Percentiles rank a stretch among this genome's conserved stretches.
phyloP scores from a whole-genome alignment of 2,113 vertebrate species.

The Strigops habroptila region DNA sequence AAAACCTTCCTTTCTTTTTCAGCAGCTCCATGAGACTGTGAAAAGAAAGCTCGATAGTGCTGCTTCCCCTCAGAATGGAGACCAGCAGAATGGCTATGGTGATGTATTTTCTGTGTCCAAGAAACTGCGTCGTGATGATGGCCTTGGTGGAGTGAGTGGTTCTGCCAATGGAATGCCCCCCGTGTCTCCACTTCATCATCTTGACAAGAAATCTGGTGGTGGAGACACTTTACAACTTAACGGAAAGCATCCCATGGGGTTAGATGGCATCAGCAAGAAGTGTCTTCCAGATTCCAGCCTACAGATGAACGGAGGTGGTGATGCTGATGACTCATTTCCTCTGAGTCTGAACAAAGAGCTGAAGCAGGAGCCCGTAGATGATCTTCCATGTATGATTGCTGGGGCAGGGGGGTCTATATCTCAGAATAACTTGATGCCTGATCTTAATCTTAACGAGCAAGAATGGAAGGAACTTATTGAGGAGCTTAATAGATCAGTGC shows the following conservation, averaged over 20 bases:
- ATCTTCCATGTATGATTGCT: conserved; percentile 88
- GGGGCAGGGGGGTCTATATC: conserved; percentile 81
- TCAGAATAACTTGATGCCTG: conserved; percentile 89
- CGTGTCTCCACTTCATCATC: conserved; percentile 73
- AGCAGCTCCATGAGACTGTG: conserved; percentile 91
- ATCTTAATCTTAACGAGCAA: conserved; percentile 96
- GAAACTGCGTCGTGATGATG: conserved; percentile 83
- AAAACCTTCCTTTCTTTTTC: neutral
- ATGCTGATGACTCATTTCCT: conserved; percentile 77
- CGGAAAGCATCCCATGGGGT: conserved; percentile 73
- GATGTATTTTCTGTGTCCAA: conserved; percentile 87
- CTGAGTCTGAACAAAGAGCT: conserved; percentile 84
- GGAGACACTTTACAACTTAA: conserved; percentile 73
- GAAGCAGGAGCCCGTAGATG: conserved; percentile 94
- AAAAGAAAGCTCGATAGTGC: conserved; percentile 90
- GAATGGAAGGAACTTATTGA: conserved; percentile 98
- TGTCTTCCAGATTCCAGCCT: conserved; percentile 73
- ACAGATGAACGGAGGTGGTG: conserved; percentile 64
- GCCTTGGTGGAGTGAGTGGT: conserved; percentile 71
- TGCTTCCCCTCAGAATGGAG: conserved; percentile 84
- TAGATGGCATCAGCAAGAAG: conserved; percentile 73
- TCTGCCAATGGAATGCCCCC: conserved; percentile 80
- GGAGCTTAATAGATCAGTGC: conserved; percentile 93
- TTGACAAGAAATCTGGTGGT: conserved; percentile 80
- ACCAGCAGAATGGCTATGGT: conserved; percentile 86